Evolutionary conservation across 1,140 invertebrate species (phyloP).

Genomic region (Proales similis): DNA sequence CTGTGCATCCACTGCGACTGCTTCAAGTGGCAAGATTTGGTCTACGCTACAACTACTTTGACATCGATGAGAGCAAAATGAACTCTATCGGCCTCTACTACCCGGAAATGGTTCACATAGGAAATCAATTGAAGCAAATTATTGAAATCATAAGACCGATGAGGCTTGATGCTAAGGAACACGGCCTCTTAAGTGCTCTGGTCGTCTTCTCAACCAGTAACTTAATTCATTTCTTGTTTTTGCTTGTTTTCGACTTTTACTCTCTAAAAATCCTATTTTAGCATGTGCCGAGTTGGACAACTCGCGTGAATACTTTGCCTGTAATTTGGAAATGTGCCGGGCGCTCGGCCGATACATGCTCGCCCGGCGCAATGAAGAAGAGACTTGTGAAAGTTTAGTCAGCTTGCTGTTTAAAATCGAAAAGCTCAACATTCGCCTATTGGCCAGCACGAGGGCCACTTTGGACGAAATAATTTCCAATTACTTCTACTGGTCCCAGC

Average conservation of each 20-base stretch:
- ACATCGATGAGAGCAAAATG: conserved; percentile 18
- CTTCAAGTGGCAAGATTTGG: conserved; percentile 15
- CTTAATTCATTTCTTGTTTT: conserved; percentile 11
- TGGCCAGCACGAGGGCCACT: no score
- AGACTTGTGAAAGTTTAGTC: conserved; percentile 13
- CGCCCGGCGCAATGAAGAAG: conserved; percentile 28
- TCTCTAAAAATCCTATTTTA: not conserved
- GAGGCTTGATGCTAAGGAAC: conserved; percentile 25
- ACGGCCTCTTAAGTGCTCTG: not conserved
- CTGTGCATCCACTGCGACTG: conserved; percentile 8
- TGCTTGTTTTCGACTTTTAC: not conserved
- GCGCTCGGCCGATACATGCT: conserved; percentile 25
- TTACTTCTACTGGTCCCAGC: no score
- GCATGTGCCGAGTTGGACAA: conserved; percentile 5
- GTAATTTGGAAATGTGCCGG: conserved; percentile 28
- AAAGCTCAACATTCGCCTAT: conserved; percentile 6
- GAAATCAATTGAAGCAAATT: not conserved
- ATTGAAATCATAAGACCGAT: conserved; percentile 3
- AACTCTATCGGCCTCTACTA: conserved; percentile 1
- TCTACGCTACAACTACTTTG: no score
- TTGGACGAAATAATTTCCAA: no score
- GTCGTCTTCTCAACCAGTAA: conserved; percentile 35
- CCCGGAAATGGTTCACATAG: conserved; percentile 8
- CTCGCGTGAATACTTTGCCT: conserved; percentile 15
- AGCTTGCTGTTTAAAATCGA: conserved; percentile 18